These are phyloP conservation scores for Aldrovandia affinis DNA, from an alignment of 2,797 vertebrate species.

Conservation along the genomic window DNA sequence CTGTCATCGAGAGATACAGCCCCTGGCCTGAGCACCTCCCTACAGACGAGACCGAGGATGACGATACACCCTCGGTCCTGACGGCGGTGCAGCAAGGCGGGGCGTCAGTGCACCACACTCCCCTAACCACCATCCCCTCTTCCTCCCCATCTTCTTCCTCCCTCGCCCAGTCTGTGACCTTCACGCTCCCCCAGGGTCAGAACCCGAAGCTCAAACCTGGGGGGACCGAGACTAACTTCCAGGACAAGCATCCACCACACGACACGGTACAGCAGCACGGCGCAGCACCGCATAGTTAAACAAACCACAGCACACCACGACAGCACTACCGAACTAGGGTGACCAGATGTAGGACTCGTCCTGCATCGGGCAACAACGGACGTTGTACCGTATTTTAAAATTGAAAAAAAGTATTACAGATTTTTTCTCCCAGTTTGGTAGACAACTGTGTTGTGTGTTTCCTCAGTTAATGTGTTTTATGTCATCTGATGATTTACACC, in stretches of 20 bases:
- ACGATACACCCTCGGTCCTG: slow-evolving; percentile 37
- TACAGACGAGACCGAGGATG: background rate
- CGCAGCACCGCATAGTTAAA: too few relatives aligned
- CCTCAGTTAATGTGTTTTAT: background rate
- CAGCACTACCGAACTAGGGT: too few relatives aligned
- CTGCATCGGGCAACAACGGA: too few relatives aligned
- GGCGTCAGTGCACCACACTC: slow-evolving; percentile 42
- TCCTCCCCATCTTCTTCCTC: slow-evolving; percentile 40
- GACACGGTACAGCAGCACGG: slow-evolving; percentile 70
- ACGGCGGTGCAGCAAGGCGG: slow-evolving; percentile 33
- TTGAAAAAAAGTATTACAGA: too few relatives aligned
- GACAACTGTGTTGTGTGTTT: background rate
- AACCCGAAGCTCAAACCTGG: slow-evolving; percentile 59
- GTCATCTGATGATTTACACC: background rate
- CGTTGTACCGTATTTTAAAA: too few relatives aligned
- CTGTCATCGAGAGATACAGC: slow-evolving; percentile 36
- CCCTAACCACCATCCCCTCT: slow-evolving; percentile 57
- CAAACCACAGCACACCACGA: background rate
- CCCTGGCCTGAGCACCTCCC: slow-evolving; percentile 47
- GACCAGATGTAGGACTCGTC: too few relatives aligned
- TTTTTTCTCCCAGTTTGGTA: too few relatives aligned
- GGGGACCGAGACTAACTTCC: slow-evolving; percentile 55
- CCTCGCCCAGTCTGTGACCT: slow-evolving; percentile 47
- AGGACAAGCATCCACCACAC: slow-evolving; percentile 66
- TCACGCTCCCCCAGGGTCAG: slow-evolving; percentile 55